These are phyloP conservation scores for Syrphus vitripennis DNA, from an alignment of 2,888 invertebrate species.

Conservation along the genomic window DNA sequence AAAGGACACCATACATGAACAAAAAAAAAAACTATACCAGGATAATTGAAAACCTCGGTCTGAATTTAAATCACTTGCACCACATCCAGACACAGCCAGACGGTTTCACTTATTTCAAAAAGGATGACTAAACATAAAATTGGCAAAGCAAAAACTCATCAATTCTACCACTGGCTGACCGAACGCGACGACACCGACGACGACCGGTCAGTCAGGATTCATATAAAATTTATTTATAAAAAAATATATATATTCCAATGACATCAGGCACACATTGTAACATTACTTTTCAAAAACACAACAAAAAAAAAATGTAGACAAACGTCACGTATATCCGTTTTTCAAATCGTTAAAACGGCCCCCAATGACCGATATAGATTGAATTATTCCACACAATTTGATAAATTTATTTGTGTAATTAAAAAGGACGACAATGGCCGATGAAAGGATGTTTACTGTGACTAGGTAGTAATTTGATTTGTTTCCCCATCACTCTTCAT, in stretches of 20 bases:
- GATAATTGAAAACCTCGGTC: slow-evolving; percentile 15
- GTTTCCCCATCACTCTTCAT: not conserved
- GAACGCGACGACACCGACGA: no score
- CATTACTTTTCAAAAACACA: slow-evolving; percentile 17
- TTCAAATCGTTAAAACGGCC: not conserved
- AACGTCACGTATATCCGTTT: slow-evolving; percentile 7
- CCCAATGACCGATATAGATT: not conserved
- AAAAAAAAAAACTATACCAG: not conserved
- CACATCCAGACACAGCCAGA: slow-evolving; percentile 7
- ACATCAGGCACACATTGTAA: not conserved
- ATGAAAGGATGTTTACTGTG: not conserved
- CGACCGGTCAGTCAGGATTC: not conserved
- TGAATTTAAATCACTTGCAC: slow-evolving; percentile 36
- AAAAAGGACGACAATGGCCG: no score
- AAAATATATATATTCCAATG: not conserved
- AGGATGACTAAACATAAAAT: not conserved
- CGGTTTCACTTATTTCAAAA: not conserved
- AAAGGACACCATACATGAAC: not conserved
- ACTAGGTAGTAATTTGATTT: not conserved
- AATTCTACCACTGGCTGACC: not conserved
- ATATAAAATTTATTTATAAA: slow-evolving; percentile 7
- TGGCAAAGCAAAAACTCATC: not conserved
- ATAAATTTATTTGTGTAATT: slow-evolving; percentile 23
- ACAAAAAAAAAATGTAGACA: not conserved
- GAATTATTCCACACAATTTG: slow-evolving; percentile 25